Conservation (phyloP, 2,888 invertebrate genomes). For the Steinernema scapterisci region DNA sequence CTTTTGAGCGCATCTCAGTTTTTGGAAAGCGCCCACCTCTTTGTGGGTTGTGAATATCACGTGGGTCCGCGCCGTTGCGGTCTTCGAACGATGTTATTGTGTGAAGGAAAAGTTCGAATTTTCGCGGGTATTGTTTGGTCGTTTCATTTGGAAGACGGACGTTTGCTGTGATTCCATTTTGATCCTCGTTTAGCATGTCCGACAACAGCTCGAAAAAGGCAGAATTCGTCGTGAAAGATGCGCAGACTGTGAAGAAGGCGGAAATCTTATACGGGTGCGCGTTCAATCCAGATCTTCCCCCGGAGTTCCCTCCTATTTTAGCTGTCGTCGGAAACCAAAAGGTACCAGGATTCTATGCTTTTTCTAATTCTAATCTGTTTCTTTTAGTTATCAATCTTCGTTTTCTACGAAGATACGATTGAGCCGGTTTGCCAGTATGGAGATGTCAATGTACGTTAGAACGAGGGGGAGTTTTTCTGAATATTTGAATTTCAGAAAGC, state of each 20-base stretch:
- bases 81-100: no score
- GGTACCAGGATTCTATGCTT: not conserved
- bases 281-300: not conserved
- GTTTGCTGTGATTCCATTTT: no score
- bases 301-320: not conserved
- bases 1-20: no score
- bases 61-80: no score
- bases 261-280: constrained; percentile 4
- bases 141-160: no score
- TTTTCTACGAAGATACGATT: not conserved
- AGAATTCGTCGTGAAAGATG: no score
- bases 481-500: constrained; percentile 38
- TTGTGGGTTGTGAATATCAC: no score
- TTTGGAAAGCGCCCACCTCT: not conserved
- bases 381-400: not conserved
- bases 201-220: no score
- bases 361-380: not conserved
- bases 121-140: no score
- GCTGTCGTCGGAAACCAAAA: not conserved
- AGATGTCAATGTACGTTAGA: not conserved
- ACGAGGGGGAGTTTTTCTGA: not conserved
- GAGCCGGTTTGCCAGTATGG: not conserved
- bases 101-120: no score
- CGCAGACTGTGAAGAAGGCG: not conserved
- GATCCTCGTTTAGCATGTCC: no score